phyloP scores from a whole-genome alignment of 2,113 vertebrate species.

The Rhinolophus ferrumequinum region DNA sequence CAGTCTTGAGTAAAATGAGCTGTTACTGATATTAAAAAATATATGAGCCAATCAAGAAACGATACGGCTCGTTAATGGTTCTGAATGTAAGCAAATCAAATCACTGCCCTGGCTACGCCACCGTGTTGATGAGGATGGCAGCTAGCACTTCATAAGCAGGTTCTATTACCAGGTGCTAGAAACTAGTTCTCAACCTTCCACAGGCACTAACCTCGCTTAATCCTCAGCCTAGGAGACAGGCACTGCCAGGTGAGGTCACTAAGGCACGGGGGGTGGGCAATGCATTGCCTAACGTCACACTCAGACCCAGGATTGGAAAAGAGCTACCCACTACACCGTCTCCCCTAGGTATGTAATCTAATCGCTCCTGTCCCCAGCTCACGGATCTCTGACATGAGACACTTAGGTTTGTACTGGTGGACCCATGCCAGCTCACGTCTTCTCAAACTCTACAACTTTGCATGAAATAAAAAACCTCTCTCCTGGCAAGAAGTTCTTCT shows the following conservation, averaged over 20 bases:
- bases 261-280: not conserved
- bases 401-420: not conserved
- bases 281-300: fast-evolving
- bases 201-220: not conserved
- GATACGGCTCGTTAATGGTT: not conserved
- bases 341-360: fast-evolving
- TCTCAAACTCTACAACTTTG: not conserved
- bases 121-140: fast-evolving
- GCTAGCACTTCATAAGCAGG: fast-evolving
- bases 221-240: not conserved
- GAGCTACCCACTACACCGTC: not conserved
- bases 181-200: not conserved
- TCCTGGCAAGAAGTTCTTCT: not conserved
- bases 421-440: not conserved
- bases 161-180: fast-evolving
- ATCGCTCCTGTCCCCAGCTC: not conserved
- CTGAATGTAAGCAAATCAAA: not conserved
- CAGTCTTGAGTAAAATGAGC: not conserved
- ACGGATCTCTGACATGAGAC: not conserved
- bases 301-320: not conserved
- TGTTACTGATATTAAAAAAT: not conserved
- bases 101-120: fast-evolving
- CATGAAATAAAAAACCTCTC: not conserved
- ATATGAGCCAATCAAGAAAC: not conserved
- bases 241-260: not conserved